Evolutionary conservation across 2,797 vertebrate species (phyloP).

Genomic region (Betta splendens): DNA sequence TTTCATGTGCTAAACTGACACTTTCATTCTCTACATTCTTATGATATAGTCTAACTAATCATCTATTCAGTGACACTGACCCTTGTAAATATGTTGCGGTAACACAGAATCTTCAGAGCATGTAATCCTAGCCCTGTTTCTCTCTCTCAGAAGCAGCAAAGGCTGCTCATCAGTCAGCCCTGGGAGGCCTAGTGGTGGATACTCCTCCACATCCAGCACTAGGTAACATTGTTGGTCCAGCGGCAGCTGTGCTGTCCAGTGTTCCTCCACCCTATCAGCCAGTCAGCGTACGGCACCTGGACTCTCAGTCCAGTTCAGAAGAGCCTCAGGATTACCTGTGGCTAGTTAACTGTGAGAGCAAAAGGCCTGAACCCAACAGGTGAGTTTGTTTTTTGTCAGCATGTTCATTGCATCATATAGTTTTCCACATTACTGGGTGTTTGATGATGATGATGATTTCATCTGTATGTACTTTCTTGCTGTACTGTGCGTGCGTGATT

Average conservation of each 20-base stretch:
- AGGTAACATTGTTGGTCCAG: slow-evolving; percentile 77
- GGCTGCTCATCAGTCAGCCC: slow-evolving; percentile 82
- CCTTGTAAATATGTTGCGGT: not conserved
- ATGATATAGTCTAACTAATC: no score
- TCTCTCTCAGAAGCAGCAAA: slow-evolving; percentile 87
- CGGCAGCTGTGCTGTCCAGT: slow-evolving; percentile 71
- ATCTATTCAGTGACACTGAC: not conserved
- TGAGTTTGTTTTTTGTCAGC: slow-evolving; percentile 60
- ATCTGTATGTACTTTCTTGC: no score
- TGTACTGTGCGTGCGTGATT: no score
- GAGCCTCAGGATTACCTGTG: slow-evolving; percentile 98
- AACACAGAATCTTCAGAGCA: not conserved
- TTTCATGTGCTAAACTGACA: no score
- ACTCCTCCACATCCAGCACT: slow-evolving; percentile 82
- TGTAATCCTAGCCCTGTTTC: not conserved
- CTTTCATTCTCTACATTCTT: no score
- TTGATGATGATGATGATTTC: no score
- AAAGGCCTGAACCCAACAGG: slow-evolving; percentile 95
- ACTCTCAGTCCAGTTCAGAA: slow-evolving; percentile 90
- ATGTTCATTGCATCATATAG: not conserved
- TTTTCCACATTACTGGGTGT: not conserved
- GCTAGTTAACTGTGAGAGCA: slow-evolving; percentile 98
- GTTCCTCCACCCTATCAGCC: slow-evolving; percentile 94
- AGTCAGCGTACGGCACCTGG: slow-evolving; percentile 89
- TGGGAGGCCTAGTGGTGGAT: slow-evolving; percentile 82